A percentile compares a stretch with the other conserved stretches of the same genome.
Evolutionary conservation across 2,888 invertebrate genomes (phyloP).

Genomic region (Lochmaea crataegi): DNA sequence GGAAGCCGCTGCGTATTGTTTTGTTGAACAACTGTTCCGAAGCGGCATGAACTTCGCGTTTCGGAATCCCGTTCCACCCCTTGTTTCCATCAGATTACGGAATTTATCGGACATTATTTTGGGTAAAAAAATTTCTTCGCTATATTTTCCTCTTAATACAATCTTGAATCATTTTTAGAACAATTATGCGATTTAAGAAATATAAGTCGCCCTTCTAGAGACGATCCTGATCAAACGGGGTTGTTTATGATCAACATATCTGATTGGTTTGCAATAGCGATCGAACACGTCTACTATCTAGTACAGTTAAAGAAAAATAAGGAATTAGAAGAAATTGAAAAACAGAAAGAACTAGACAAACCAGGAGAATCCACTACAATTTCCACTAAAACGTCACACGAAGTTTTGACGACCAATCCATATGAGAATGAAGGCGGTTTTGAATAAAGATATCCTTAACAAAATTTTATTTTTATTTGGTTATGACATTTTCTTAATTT

Average conservation of each 20-base stretch:
- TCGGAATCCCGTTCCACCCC: constrained; percentile 64
- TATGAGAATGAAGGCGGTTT: constrained; percentile 3
- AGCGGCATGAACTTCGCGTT: constrained; percentile 57
- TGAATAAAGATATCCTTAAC: constrained; percentile 2
- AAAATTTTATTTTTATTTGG: background rate
- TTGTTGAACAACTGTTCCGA: constrained; percentile 41
- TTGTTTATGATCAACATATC: constrained; percentile 57
- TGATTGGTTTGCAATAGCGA: constrained; percentile 62
- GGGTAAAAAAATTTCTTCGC: constrained; percentile 4
- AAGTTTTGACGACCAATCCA: background rate
- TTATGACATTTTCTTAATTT: no score
- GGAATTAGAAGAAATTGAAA: constrained; percentile 54
- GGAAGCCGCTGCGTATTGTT: constrained; percentile 42
- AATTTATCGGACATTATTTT: constrained; percentile 70
- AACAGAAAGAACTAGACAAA: constrained; percentile 29
- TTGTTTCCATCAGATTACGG: constrained; percentile 69
- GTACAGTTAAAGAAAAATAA: constrained; percentile 59
- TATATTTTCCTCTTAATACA: background rate
- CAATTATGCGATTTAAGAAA: constrained; percentile 77
- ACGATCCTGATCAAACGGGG: constrained; percentile 49
- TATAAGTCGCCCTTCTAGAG: constrained; percentile 83
- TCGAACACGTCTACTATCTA: constrained; percentile 60
- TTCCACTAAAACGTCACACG: background rate
- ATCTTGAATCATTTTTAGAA: constrained; percentile 59
- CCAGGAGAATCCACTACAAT: background rate